Base-by-base conservation (phyloP, 64 coral and sea anemone genomes). In the Montipora capricornis region DNA sequence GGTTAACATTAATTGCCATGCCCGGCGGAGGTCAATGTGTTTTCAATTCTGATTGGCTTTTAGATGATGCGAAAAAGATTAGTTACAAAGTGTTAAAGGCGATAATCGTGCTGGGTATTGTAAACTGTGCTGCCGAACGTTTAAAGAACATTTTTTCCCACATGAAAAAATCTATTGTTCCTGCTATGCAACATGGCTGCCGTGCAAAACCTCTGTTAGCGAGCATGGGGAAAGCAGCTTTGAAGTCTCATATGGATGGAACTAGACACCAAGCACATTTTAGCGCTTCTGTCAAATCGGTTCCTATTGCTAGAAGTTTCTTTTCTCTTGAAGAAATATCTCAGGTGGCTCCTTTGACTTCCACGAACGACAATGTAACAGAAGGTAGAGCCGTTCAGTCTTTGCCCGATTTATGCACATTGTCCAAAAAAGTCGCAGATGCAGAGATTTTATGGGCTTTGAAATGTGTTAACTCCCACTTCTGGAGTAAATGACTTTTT, bases 401-500 rank as follows among this genome's bases (percentile, higher is more conserved):
- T 37, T 37, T 37, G 37, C 37, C 37, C 37, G 37, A 37, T 37
- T 37, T 37, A 37, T 37, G 37, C 37, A 37, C 37, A 20, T 80
- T 95, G 75, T 90, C 80, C 17, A 79, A 88, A 71, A 91, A 20
- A 74, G 77, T 62, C 57, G 90, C 68, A 37, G 37, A 37, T 37
- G 37, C 37, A 37, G 37, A 37, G 37, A 37, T 37, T 37, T 37
- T 37, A 37, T 95, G 94, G 89, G 89, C 94, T 73, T 59, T 91
- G 45, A 95, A 95, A 58, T 91, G 89, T 86, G 75, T 91, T 53
- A 50, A 77, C 66, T 90, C 80, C 1, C 88, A 90, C 69, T 95
- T 90, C 82, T 95, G 89, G 89, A 22, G 68, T 95, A 74, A 91
- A 88, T 87, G 75, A 86, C 14, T 78, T 95, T 29, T 95, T 81